Percentiles rank a stretch among this genome's conserved stretches.
Conservation (phyloP, 1,140 invertebrate genomes). For the Drosophila orosa region DNA sequence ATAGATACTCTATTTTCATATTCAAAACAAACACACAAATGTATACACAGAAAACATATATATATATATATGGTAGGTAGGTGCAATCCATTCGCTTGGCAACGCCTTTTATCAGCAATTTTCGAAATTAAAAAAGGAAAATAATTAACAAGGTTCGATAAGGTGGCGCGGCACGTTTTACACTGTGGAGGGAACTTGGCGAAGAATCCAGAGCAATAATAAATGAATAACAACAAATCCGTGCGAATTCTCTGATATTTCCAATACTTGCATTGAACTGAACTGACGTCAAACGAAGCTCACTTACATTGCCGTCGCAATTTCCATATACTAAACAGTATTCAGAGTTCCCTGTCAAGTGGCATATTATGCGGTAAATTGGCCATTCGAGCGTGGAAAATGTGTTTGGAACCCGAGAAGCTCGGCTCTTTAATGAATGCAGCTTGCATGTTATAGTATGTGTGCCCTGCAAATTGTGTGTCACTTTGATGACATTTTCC, state of each 20-base stretch:
- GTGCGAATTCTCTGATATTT: constrained; percentile 35
- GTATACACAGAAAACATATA: not conserved
- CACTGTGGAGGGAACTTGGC: not conserved
- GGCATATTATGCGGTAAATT: constrained; percentile 34
- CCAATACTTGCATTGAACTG: not conserved
- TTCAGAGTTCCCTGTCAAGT: not conserved
- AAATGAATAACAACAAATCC: not conserved
- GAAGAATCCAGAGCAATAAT: not conserved
- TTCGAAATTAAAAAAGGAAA: constrained; percentile 34
- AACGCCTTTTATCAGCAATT: constrained; percentile 40
- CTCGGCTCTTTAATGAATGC: constrained; percentile 26
- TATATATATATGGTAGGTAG: not conserved
- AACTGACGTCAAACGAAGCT: constrained; percentile 40
- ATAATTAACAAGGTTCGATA: constrained; percentile 28
- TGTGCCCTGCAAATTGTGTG: constrained; percentile 46
- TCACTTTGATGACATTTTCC: constrained; percentile 25
- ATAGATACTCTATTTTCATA: constrained; percentile 15
- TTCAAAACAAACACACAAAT: not conserved
- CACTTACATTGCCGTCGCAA: constrained; percentile 22
- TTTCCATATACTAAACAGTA: constrained; percentile 24
- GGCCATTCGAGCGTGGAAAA: constrained; percentile 30
- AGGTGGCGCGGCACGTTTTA: constrained; percentile 31
- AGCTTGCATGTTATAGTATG: constrained; percentile 5
- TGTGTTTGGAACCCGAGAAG: constrained; percentile 20
- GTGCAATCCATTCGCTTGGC: constrained; percentile 22